phyloP scores from a whole-genome alignment of 2,888 invertebrate species.

The Phrixothrix hirtus region DNA sequence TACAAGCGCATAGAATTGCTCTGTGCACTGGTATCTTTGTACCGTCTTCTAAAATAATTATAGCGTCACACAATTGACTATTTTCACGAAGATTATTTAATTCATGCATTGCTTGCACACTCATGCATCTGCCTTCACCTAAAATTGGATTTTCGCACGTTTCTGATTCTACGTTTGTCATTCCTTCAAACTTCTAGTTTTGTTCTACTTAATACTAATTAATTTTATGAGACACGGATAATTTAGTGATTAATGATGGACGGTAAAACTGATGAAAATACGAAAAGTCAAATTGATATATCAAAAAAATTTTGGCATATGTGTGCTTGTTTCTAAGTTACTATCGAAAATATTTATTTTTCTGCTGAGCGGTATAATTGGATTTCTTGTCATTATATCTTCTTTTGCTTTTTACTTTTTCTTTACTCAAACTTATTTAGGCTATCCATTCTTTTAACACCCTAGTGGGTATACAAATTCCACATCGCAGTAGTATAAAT shows the following conservation, averaged over 20 bases:
- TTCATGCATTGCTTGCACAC: conserved; percentile 81
- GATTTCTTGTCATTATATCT: too few species aligned
- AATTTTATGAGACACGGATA: conserved; percentile 36
- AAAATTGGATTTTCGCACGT: conserved; percentile 46
- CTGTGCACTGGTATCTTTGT: conserved; percentile 83
- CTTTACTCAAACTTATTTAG: too few species aligned
- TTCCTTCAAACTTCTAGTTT: conserved; percentile 29
- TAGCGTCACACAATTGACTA: conserved; percentile 85
- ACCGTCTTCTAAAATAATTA: conserved; percentile 80
- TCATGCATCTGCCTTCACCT: conserved; percentile 70
- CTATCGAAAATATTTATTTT: too few species aligned
- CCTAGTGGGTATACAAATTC: too few species aligned
- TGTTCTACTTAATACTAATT: conserved; percentile 35
- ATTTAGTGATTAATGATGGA: conserved; percentile 34
- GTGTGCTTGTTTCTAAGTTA: conserved; percentile 25
- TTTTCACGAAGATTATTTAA: conserved; percentile 81
- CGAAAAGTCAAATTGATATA: conserved; percentile 39
- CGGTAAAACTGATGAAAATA: conserved; percentile 37
- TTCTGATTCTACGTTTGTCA: conserved; percentile 41
- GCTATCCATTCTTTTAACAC: too few species aligned
- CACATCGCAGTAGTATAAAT: too few species aligned
- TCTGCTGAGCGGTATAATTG: too few species aligned
- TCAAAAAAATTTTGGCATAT: conserved; percentile 32
- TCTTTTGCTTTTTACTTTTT: too few species aligned
- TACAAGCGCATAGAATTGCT: conserved; percentile 84